Conservation (phyloP, 1,140 invertebrate species). For the Drosophila pruinosa region DNA sequence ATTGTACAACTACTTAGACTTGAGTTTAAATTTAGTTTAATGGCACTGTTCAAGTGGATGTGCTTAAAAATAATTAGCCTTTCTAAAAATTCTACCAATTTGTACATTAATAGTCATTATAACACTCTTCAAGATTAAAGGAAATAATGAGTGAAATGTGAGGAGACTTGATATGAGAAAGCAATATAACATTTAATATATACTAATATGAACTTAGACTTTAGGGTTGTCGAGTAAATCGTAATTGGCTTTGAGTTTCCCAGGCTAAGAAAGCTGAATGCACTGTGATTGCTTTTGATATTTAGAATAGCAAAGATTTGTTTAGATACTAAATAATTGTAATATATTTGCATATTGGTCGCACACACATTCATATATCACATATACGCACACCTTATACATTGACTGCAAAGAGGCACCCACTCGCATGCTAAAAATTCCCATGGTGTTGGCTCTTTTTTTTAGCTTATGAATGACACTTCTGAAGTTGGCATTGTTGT, state of each 20-base stretch:
- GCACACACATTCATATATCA: conserved; percentile 9
- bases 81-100: not conserved
- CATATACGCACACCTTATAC: conserved; percentile 47
- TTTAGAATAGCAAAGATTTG: not conserved
- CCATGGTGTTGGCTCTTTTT: conserved; percentile 52
- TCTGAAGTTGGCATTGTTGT: conserved; percentile 54
- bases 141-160: too few relatives aligned
- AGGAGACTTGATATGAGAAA: too few relatives aligned
- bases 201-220: too few relatives aligned
- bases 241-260: too few relatives aligned
- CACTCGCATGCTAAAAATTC: conserved; percentile 69
- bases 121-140: too few relatives aligned
- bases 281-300: not conserved
- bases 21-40: not conserved
- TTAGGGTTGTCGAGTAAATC: too few relatives aligned
- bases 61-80: not conserved
- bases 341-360: not conserved
- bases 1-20: not conserved
- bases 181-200: too few relatives aligned
- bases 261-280: too few relatives aligned
- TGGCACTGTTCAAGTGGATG: not conserved
- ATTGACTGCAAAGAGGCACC: conserved; percentile 46
- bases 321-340: conserved; percentile 6
- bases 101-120: too few relatives aligned
- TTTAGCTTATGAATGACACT: conserved; percentile 58